phyloP scores from a whole-genome alignment of 2,113 vertebrate species.

The Orycteropus afer region DNA sequence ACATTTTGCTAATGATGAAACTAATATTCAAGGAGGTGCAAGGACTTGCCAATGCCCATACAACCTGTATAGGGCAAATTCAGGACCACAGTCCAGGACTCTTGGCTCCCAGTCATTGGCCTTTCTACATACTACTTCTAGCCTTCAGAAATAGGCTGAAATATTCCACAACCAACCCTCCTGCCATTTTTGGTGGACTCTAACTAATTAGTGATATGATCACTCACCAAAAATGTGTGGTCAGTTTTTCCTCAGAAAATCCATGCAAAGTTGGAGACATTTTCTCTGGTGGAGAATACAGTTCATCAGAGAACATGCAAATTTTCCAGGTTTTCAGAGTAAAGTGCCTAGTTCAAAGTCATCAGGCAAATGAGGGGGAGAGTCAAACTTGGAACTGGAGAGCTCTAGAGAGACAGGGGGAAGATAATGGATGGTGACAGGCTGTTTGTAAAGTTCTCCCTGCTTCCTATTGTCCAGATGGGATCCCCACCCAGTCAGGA shows the following conservation, averaged over 20 bases:
- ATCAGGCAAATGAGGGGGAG: constrained; percentile 40
- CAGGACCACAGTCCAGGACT: neutral
- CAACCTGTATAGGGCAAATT: neutral
- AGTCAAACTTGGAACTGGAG: constrained; percentile 6
- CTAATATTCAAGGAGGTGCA: neutral
- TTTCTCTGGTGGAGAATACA: constrained; percentile 45
- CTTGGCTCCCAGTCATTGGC: neutral
- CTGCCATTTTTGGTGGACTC: neutral
- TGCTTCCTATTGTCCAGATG: constrained; percentile 52
- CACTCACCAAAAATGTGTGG: neutral
- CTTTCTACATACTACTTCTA: neutral
- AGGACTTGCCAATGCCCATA: neutral
- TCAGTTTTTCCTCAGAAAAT: neutral
- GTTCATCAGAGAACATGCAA: neutral
- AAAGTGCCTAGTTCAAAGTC: constrained; percentile 57
- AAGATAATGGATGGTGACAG: constrained; percentile 59
- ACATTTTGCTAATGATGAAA: neutral
- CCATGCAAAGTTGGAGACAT: neutral
- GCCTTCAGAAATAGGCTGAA: neutral
- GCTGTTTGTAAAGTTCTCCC: constrained; percentile 19
- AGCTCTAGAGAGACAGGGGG: constrained; percentile 33
- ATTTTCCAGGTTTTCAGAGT: constrained; percentile 13
- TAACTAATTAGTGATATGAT: neutral
- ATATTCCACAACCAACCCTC: neutral
- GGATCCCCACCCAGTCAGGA: constrained; percentile 11